Conservation (phyloP, 2,797 vertebrate species). For the Acipenser ruthenus region DNA sequence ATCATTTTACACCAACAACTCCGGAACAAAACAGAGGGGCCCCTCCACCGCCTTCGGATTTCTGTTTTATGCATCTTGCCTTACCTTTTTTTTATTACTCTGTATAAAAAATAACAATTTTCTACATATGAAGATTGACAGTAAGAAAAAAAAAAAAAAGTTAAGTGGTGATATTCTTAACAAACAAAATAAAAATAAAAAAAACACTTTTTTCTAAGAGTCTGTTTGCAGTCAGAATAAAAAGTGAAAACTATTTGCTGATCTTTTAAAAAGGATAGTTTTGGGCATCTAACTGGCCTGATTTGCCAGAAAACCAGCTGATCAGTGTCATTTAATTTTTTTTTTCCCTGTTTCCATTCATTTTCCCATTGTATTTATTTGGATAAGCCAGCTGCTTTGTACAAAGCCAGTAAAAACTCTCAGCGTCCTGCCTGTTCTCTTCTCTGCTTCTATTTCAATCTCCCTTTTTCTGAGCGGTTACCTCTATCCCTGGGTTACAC, state of each 20-base stretch:
- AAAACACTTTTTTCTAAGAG: slow-evolving; percentile 35
- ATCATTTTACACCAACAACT: slow-evolving; percentile 56
- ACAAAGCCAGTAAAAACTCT: too few species aligned
- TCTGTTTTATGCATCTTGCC: slow-evolving; percentile 97
- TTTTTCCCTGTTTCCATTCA: too few species aligned
- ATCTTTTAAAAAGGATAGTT: slow-evolving; percentile 29
- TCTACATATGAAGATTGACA: slow-evolving; percentile 75
- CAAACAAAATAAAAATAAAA: slow-evolving; percentile 30
- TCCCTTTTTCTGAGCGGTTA: too few species aligned
- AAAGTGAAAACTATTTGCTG: slow-evolving; percentile 35
- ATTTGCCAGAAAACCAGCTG: too few species aligned
- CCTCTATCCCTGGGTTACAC: too few species aligned
- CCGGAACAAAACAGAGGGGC: slow-evolving; percentile 61
- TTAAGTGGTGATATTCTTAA: slow-evolving; percentile 43
- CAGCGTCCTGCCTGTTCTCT: too few species aligned
- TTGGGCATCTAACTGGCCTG: slow-evolving; percentile 4
- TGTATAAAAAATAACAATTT: slow-evolving; percentile 77
- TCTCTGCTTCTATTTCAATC: too few species aligned
- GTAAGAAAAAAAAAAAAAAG: slow-evolving; percentile 25
- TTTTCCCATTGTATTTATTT: too few species aligned
- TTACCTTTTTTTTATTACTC: slow-evolving; percentile 87
- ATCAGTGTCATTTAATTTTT: too few species aligned
- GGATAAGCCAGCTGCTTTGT: too few species aligned
- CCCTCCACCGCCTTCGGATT: slow-evolving; percentile 60
- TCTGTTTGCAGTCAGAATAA: slow-evolving; percentile 47